Evolutionary conservation across 2,113 vertebrate genomes (phyloP), one percentile per base, ranked within the genome.

Genomic region (Oreotrochilus melanogaster): DNA sequence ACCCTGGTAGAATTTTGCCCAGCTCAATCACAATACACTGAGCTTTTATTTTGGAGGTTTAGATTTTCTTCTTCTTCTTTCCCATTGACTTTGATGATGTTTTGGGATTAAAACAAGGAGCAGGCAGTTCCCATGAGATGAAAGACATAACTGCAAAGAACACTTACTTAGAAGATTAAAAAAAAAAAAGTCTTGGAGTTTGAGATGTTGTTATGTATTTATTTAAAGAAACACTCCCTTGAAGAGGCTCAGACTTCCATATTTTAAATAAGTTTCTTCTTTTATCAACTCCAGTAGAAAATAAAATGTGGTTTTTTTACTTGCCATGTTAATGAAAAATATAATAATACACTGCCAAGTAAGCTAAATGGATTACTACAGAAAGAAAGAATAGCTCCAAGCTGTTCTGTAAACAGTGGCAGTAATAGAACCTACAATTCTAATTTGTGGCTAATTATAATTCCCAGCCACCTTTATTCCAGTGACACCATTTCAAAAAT

Each of bases 111-210:
- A 94, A 92, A 90, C 71, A 90, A 93, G 85, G 57, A 92, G 35
- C 73, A 95, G 82, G 91, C 82, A 83, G 78, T 86, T 97, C 92
- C 89, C 95, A 95, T 80, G 82, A 93, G 92, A 96, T 92, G 89
- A 96, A 96, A 96, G 93, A 74, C 82, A 89, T 74, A 79, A 67
- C 75, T 83, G 92, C 71, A 88, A 91, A 94, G 78, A 78, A 94
- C 79, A 80, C 33, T 90, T 84, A 92, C 64, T 95, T 88, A 88
- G 74, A 95, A 96, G 81, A 96, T 86, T 50, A 2, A 39, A 61
- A 80, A n/a, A 35, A 35, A 23, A 33, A n/a, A 15, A 18, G 18
- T 88, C 78, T 88, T 86, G 30, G 74, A 86, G 79, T 84, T 53
- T 80, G 37, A 91, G 60, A 93, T 93, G 82, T 19, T 71, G 71